Evolutionary conservation across 2,888 invertebrate species (phyloP).

Genomic region (Thumatha senex): DNA sequence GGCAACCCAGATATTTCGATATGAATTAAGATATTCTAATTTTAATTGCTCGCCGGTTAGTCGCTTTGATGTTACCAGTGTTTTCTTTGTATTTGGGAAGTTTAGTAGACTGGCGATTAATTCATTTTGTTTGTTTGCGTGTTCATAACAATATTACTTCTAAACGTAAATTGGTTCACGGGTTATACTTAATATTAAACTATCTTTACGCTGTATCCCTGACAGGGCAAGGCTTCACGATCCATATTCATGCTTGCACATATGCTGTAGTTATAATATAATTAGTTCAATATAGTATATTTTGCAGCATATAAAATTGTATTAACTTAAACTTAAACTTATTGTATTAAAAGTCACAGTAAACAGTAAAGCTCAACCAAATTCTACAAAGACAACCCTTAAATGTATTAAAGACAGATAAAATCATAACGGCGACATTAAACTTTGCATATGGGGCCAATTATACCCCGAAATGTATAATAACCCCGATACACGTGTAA

Average conservation of each 20-base stretch:
- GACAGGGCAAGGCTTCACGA: no score
- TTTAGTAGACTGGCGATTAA: neutral
- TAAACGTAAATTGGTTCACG: no score
- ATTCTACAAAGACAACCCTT: conserved; percentile 33
- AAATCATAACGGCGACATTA: conserved; percentile 65
- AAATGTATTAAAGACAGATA: conserved; percentile 72
- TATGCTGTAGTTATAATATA: no score
- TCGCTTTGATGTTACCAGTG: conserved; percentile 44
- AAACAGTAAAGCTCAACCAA: conserved; percentile 4
- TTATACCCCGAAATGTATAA: conserved; percentile 69
- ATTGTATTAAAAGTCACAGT: no score
- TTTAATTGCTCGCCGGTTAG: conserved; percentile 70
- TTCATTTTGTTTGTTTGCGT: no score
- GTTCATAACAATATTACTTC: no score
- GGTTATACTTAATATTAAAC: no score
- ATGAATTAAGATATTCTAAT: conserved; percentile 90
- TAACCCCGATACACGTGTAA: conserved; percentile 70
- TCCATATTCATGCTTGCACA: no score
- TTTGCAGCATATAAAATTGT: no score
- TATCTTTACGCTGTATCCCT: no score
- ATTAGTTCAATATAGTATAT: no score
- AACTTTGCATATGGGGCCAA: conserved; percentile 79
- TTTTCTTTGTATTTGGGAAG: conserved; percentile 33
- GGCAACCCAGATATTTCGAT: conserved; percentile 84
- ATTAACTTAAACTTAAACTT: no score